Evolutionary conservation across 2,113 vertebrate species (phyloP).

Genomic region (Empidonax alnorum): DNA sequence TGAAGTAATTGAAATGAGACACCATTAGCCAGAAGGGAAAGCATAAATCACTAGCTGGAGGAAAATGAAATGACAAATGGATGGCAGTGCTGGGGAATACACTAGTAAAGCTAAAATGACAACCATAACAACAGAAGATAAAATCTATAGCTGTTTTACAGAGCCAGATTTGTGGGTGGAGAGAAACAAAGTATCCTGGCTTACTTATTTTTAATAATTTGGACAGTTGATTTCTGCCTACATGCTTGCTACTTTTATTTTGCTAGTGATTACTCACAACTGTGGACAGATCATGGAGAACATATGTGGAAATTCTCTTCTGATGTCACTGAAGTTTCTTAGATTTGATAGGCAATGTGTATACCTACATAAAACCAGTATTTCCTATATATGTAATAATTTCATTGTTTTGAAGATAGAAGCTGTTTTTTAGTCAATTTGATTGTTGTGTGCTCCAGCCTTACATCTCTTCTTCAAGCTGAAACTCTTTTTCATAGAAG

Average conservation of each 20-base stretch:
- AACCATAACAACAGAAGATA: neutral
- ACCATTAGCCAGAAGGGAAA: slow-evolving; percentile 8
- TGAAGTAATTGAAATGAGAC: slow-evolving; percentile 11
- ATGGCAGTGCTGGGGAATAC: neutral
- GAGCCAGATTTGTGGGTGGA: neutral
- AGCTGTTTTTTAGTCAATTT: neutral
- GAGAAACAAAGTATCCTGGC: neutral
- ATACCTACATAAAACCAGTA: neutral
- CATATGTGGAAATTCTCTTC: neutral
- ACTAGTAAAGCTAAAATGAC: neutral
- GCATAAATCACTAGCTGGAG: neutral
- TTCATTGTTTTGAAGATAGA: neutral
- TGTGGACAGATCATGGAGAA: neutral
- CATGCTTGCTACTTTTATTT: neutral
- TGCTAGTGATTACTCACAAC: neutral
- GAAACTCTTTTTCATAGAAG: neutral
- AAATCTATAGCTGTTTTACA: neutral
- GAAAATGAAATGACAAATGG: slow-evolving; percentile 23
- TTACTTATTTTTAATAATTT: neutral
- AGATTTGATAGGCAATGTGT: neutral
- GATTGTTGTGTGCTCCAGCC: neutral
- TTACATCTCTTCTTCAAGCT: neutral
- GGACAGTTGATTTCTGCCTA: neutral
- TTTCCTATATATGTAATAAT: neutral
- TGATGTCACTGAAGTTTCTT: neutral